These are phyloP conservation scores for Trachops cirrhosus DNA, from an alignment of 2,797 vertebrate genomes.

Conservation along the genomic window DNA sequence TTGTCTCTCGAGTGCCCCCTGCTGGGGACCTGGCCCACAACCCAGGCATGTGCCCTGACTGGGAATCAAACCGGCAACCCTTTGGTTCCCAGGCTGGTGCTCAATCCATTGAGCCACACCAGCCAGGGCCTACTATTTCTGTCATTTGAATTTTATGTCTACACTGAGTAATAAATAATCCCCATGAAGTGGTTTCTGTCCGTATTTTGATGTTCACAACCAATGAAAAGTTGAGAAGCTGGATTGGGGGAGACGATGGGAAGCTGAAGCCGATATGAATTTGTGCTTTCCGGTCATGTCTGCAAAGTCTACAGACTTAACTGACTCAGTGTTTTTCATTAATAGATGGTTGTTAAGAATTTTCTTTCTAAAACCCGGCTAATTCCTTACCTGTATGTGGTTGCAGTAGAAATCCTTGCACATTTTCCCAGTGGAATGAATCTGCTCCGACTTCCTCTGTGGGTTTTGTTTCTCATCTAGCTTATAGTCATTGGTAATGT, in stretches of 20 bases:
- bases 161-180: not conserved
- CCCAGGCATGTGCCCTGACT: too few species aligned
- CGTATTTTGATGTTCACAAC: not conserved
- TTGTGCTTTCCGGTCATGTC: not conserved
- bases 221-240: not conserved
- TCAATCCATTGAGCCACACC: too few species aligned
- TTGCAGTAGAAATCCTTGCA: not conserved
- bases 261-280: not conserved
- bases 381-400: not conserved
- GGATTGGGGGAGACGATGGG: not conserved
- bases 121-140: not conserved
- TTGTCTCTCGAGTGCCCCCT: too few species aligned
- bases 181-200: not conserved
- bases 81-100: too few species aligned
- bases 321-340: not conserved
- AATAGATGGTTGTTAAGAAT: not conserved
- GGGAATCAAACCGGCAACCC: too few species aligned
- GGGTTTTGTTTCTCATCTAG: not conserved
- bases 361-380: not conserved
- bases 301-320: not conserved
- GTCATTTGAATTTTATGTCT: constrained; percentile 9
- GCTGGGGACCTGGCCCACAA: too few species aligned
- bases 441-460: not conserved
- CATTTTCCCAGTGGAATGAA: not conserved
- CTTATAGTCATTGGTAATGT: not conserved